Base-by-base conservation (phyloP, 2,113 vertebrate species). In the Argyrosomus japonicus region DNA sequence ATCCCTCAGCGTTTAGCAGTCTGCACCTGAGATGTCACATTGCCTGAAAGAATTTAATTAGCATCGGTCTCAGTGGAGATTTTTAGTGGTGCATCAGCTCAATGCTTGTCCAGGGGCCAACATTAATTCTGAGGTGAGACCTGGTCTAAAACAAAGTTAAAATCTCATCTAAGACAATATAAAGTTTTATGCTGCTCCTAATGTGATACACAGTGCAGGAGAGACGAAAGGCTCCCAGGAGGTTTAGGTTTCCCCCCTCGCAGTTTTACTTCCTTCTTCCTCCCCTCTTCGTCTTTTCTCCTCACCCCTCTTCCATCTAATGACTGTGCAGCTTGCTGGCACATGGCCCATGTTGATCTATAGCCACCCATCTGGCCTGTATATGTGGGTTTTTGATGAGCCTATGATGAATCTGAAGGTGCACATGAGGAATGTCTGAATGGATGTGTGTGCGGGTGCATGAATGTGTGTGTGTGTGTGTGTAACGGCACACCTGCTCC, bases 311-410 rank as follows among this genome's bases (percentile, higher is more conserved):
- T 81, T 85, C 56, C 36, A 23, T 83, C 81, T 93, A 93, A 93
- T 91, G 89, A 87, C 88, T 87, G n/a, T 80, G 89, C 87, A 25
- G 80, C 76, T 90, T 81, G 84, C 93, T 84, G 84, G 85, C 77
- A 68, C 91, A 92, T 82, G 90, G 81, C 83, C 87, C 73, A 53
- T 23, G 70, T 64, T 48, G 62, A 92, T 93, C 90, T 79, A 84
- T 84, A 92, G 84, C 88, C 81, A 61, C 76, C 89, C 91, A 89
- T 89, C 88, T 90, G 88, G 75, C 84, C 69, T 54, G 60, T 67
- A 9, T 68, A 53, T 50, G 70, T 68, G 43, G 43, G 15, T 68
- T 23, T 64, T 45, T 48, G 69, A 87, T 60, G 70, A 87, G 73
- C 63, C 67, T 29, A 27, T 79, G 79, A 86, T 85, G 71, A 75